Percentiles rank a stretch among this genome's conserved stretches.
Evolutionary conservation across 2,113 vertebrate species (phyloP).

Genomic region (Pygoscelis antarcticus): DNA sequence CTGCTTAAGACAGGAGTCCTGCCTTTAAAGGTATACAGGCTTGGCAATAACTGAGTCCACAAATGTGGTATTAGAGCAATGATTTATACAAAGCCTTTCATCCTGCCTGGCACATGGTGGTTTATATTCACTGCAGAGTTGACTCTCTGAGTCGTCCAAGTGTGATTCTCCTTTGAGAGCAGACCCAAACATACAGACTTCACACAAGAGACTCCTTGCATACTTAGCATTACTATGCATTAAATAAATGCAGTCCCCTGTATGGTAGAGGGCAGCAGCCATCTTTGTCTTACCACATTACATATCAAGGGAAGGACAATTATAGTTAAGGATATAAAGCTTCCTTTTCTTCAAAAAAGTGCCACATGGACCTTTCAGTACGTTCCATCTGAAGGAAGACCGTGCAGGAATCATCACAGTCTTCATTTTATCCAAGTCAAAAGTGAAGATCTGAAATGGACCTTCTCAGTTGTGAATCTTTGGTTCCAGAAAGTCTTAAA

Average conservation of each 20-base stretch:
- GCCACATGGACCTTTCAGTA: not conserved
- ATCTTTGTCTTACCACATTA: not conserved
- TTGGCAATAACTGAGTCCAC: not conserved
- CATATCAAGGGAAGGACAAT: not conserved
- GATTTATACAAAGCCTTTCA: conserved; percentile 34
- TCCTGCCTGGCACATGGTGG: not conserved
- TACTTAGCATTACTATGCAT: not conserved
- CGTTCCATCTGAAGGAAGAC: not conserved
- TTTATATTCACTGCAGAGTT: not conserved
- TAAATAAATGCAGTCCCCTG: not conserved
- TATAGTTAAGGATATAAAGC: not conserved
- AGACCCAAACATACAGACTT: not conserved
- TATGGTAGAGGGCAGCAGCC: not conserved
- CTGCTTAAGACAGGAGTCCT: not conserved
- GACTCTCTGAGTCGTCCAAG: not conserved
- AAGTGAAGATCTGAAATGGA: not conserved
- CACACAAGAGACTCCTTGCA: not conserved
- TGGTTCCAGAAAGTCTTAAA: not conserved
- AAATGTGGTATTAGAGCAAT: not conserved
- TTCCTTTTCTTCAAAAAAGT: not conserved
- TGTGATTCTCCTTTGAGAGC: not conserved
- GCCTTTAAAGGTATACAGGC: not conserved
- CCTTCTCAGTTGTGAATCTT: not conserved
- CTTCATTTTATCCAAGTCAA: not conserved
- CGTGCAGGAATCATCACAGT: not conserved